phyloP scores from a whole-genome alignment of 2,888 invertebrate genomes.

The Agonopterix arenella region DNA sequence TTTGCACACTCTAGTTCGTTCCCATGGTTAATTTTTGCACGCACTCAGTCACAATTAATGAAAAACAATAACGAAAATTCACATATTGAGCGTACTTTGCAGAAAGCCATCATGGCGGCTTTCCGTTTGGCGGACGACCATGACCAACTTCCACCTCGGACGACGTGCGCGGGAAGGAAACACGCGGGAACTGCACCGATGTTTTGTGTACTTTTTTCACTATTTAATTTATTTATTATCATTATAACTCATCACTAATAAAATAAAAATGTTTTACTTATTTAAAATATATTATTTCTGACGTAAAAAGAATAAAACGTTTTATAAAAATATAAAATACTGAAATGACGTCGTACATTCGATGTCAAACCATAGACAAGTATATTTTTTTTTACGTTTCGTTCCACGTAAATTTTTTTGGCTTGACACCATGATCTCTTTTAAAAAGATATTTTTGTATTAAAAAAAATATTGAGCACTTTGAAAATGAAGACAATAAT shows the following conservation, averaged over 20 bases:
- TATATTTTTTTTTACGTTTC: conserved; percentile 1
- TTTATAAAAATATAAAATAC: conserved; percentile 18
- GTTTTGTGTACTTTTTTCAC: conserved; percentile 30
- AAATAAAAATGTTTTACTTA: conserved; percentile 3
- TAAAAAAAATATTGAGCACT: too few relatives aligned
- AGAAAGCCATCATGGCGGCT: conserved; percentile 92
- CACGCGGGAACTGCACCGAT: conserved; percentile 68
- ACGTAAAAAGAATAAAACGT: conserved; percentile 4
- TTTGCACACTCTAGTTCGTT: conserved; percentile 83
- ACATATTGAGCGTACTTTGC: conserved; percentile 84
- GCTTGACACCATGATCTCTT: too few relatives aligned
- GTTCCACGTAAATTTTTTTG: neutral
- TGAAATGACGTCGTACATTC: conserved; percentile 19
- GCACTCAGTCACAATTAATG: conserved; percentile 87
- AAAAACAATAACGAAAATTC: conserved; percentile 85
- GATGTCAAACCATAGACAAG: conserved; percentile 16
- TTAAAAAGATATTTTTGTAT: too few relatives aligned
- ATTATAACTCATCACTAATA: conserved; percentile 1
- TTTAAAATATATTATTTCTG: conserved; percentile 1
- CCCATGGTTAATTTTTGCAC: conserved; percentile 85
- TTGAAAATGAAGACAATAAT: too few relatives aligned
- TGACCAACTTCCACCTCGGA: conserved; percentile 82
- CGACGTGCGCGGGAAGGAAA: conserved; percentile 84
- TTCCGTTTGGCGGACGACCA: conserved; percentile 78
- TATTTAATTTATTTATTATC: neutral